These are phyloP conservation scores for Bradysia coprophila DNA, from an alignment of 1,140 invertebrate species.

Conservation along the genomic window DNA sequence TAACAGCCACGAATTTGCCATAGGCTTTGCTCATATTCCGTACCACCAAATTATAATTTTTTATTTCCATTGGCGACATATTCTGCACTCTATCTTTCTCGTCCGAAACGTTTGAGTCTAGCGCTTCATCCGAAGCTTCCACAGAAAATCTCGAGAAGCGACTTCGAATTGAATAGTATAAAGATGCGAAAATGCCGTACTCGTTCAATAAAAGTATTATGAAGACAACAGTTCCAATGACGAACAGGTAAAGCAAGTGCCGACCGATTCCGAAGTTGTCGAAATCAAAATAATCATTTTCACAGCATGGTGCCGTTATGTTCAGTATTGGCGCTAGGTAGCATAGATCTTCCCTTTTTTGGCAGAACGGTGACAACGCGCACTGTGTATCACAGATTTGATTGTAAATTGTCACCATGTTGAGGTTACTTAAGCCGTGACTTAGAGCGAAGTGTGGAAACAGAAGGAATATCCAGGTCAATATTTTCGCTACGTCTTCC, in stretches of 20 bases:
- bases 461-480: slow-evolving; percentile 42
- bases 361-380: too few species aligned
- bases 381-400: neutral
- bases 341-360: too few species aligned
- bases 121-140: too few species aligned
- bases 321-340: too few species aligned
- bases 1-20: slow-evolving; percentile 40
- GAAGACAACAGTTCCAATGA: neutral
- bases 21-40: slow-evolving; percentile 44
- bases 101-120: slow-evolving; percentile 24
- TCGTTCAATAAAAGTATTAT: neutral
- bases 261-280: slow-evolving; percentile 1
- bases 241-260: neutral
- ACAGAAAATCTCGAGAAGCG: too few species aligned
- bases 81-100: slow-evolving; percentile 20
- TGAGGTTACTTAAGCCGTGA: slow-evolving; percentile 32
- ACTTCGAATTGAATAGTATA: too few species aligned
- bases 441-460: slow-evolving; percentile 54
- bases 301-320: too few species aligned
- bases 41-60: slow-evolving; percentile 20
- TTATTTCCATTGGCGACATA: slow-evolving; percentile 9
- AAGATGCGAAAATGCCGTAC: too few species aligned
- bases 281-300: too few species aligned
- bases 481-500: slow-evolving; percentile 27
- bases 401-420: slow-evolving; percentile 5